Evolutionary conservation across 2,888 invertebrate species (phyloP), one percentile per base, ranked within the genome.

Genomic region (Scaptomyza tumidula): DNA sequence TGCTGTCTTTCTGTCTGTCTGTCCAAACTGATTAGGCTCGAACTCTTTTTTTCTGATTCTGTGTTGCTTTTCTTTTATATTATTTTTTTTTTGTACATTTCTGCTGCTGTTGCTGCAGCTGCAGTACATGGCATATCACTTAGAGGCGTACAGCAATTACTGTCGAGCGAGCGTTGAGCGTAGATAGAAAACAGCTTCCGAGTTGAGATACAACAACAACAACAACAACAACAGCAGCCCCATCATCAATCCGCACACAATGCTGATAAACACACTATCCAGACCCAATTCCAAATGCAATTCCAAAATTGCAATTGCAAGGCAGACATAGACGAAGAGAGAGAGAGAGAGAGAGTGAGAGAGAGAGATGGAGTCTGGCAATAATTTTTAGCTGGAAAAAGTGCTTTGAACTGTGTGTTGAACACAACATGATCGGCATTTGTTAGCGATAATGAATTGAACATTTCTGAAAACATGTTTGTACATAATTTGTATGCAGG

Each of bases 391-490:
- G 75, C 74, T 75, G 75, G 76, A 78, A 86, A 86, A 89, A 86
- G 86, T 86, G 86, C 86, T 86, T 87, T 86, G 89, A 86, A 86
- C 86, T 77, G 75, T 75, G 37, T 78, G 84, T 86, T 80, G 67
- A 77, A 80, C 85, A 84, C 84, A 88, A 82, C 89, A 89, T 86
- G 89, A 86, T 89, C 89, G 86, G 88, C 88, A 86, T 88, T 86
- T 86, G 86, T 86, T 88, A 86, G 88, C 88, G 89, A 89, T 86
- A 88, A 89, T 86, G 89, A 89, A 89, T 86, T 86, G 89, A 86
- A 86, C 88, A 89, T 86, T 88, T 87, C 86, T 87, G 86, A 73
- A 86, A 86, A 86, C 86, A 86, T 86, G 86, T 86, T 86, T 89
- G 86, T 82, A 85, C 89, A 89, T 86, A 86, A 89, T 89, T 86